Evolutionary conservation across 2,888 invertebrate genomes (phyloP), one percentile per base, ranked within the genome.

Genomic region (Trichogramma evanescens): DNA sequence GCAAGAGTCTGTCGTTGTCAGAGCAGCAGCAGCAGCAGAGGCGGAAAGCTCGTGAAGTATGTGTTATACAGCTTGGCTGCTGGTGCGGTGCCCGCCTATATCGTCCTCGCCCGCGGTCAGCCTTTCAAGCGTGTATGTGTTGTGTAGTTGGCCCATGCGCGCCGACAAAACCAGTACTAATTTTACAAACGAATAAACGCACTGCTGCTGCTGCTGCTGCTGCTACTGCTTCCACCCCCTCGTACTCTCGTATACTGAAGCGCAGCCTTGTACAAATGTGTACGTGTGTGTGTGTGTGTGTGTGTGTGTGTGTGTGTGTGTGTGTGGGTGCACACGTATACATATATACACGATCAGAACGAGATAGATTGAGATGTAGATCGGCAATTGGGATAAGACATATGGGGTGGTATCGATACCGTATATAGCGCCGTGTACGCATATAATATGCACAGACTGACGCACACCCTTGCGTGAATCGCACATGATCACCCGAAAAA

Each of bases 131-230:
- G 26, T 26, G 26, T 26, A 26, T 26, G 26, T 26, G 26, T 3
- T 26, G 26, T 26, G 58, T 63, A 66, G 66, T 61, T 45, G 7
- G 50, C 50, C 13, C 13, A 70, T 68, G 70, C 68, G 71, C 70
- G 26, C 26, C 26, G 73, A 72, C 74, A 73, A 72, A 71, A 77
- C 74, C 77, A 76, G 77, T 68, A 75, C 76, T 77, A 76, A 77
- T 77, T 77, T 77, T 74, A 77, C 77, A 77, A 77, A 73, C 75
- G 77, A 77, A 75, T 75, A 75, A 75, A 73, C 74, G 72, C 70
- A 67, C 54, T 51, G 26, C 7, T 26, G 26, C 26, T 26, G 26
- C 26, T 26, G 13, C 13, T 13, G 13, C 13, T 13, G 13, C 13
- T 13, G 13, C 13, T 53, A 52, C 26, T 7, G 5, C 6, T 46